Base-by-base conservation (phyloP, 2,888 invertebrate genomes). In the Tubulanus polymorphus region DNA sequence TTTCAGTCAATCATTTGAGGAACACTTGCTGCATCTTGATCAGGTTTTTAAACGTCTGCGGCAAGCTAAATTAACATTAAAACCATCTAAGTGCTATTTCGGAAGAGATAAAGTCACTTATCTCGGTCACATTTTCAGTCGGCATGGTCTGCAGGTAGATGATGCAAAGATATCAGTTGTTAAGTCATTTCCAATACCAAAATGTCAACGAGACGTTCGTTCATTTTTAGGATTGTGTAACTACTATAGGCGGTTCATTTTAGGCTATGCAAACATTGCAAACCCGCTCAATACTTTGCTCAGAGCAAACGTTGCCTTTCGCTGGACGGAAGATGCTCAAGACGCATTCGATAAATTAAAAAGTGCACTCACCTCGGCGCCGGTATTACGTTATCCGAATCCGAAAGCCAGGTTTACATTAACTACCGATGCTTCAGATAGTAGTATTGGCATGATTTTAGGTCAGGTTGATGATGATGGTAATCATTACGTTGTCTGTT, bases 221-320 rank as follows among this genome's bases (percentile, higher is more conserved):
- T 53, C 56, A 29, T 64, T 64, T 51, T 46, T 65, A 23, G 63
- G 63, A 5, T 48, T 63, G 18, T 56, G 57, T n/a, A 62, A 62
- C 41, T 65, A 62, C 32, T 66, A 61, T 30, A 52, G 60, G 10
- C 51, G 53, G 23, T 62, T 63, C 54, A 50, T 63, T 8, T 37
- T 51, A 29, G 26, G 52, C n/a, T 63, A 56, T 51, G 28, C 60
- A 1, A 58, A 51, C 27, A 61, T 62, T 10, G 56, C 60, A 37
- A 41, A 48, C 30, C 62, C 64, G 20, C 53, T 63, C 1, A 47
- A 37, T n/a, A 30, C 35, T 52, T 53, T 61, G 37, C 37, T 10
- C 23, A 54, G 23, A 29, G 55, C 27, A 51, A 15, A 30, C n/a
- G 51, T 41, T n/a, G 35, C 54, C 32, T 59, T 55, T 51, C 51